These are phyloP conservation scores for Pseudorectes ferrugineus DNA, from an alignment of 2,113 vertebrate species.

Conservation along the genomic window DNA sequence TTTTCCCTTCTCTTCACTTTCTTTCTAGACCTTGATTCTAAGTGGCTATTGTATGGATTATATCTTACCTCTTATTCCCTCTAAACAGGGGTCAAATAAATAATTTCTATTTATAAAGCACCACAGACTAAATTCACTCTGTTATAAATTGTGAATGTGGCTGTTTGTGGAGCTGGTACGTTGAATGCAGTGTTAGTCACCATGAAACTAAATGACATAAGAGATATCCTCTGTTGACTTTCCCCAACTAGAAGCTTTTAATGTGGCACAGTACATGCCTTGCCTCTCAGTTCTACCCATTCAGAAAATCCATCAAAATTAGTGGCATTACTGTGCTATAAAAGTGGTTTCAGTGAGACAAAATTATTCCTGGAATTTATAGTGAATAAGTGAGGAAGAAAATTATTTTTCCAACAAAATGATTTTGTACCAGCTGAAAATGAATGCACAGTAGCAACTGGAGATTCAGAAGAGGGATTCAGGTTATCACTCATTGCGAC, in stretches of 20 bases:
- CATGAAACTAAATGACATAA: neutral
- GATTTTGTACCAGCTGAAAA: neutral
- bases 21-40: neutral
- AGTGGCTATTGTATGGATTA: neutral
- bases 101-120: neutral
- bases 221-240: neutral
- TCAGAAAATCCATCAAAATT: neutral
- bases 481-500: neutral
- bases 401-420: neutral
- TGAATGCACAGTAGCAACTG: neutral
- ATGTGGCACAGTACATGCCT: neutral
- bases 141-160: neutral
- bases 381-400: neutral
- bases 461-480: neutral
- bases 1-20: neutral
- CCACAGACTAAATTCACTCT: neutral
- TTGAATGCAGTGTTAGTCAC: neutral
- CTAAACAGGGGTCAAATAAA: neutral
- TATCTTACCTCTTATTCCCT: neutral
- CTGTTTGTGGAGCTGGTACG: neutral
- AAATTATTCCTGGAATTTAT: neutral
- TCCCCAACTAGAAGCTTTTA: neutral
- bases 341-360: neutral
- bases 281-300: neutral
- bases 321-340: neutral